Evolutionary conservation across 2,113 vertebrate species (phyloP), one percentile per base, ranked within the genome.

Genomic region (Octodon degus): DNA sequence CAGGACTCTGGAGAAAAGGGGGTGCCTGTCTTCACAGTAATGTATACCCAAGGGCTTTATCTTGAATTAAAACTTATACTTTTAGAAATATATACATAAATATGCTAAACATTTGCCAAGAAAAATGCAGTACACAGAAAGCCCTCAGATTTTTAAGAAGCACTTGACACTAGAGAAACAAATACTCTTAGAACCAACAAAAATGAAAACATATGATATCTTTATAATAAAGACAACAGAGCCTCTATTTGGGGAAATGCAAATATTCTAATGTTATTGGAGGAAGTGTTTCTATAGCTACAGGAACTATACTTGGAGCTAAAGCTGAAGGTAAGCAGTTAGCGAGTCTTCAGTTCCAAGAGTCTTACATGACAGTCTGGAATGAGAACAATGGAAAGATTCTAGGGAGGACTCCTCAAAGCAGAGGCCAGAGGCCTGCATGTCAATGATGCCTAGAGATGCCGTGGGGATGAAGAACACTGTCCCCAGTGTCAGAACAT

Each of bases 21-120:
- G 13, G 32, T 88, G 2, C 47, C 27, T 80, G 22, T 3, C 55
- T 19, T 68, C 62, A 90, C 87, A 86, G 37, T 34, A 90, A 74
- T 80, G 34, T 63, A 50, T 25, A 62, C 65, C n/a, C 40, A 30
- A 62, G 65, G 58, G 40, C 10, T 93, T 94, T 89, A 89, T 34
- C 58, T 91, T 92, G 43, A 90, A 81, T 58, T 94, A 63, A 97
- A 86, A 96, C 40, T 88, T 5, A 5, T 82, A 94, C 91, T 47
- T 55, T 85, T 91, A 84, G 32, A 70, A 97, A 92, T 95, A 76
- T 95, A 93, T 97, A 96, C 86, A 72, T 91, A n/a, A 74, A 86
- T 65, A 91, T 96, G 16, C 19, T 98, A 95, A 95, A 40, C 79
- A n/a, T 97, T n/a, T 97, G 96, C 97, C 95, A 96, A 97, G 96